Base-by-base conservation (phyloP, 2,888 invertebrate genomes). In the Campaea margaritaria region DNA sequence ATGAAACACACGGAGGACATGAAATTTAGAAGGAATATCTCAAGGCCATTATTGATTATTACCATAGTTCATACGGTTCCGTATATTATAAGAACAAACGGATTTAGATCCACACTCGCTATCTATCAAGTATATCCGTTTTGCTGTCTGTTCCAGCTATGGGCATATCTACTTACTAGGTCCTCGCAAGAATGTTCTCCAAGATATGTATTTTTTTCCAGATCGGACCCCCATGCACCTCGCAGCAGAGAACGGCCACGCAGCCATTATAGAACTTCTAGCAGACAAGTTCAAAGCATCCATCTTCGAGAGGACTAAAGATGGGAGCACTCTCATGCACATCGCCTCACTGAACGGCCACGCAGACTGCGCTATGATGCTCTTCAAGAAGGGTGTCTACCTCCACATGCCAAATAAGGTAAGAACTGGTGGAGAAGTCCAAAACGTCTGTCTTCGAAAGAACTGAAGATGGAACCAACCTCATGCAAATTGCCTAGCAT, bases 381-480 rank as follows among this genome's bases (percentile, higher is more conserved):
- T 99, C 64, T 97, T 99, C 87, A 99, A 98, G 89, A 98, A 99
- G 84, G 99, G 99, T 11, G 99, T 99, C 38, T 99, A 99, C 70
- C 94, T 99, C 16, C 98, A 99, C 83, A 99, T 99, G 99, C 99
- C 99, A 64, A 99, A 99, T 87, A 99, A 99, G 94, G 96, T 93
- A 70, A 41, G 16, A 42, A 39, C 9, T 39, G 8, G 13, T 36
- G 12, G 4, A n/a, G 36, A 34, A 11, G 9, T 34, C 34, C n/a
- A 34, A 11, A 34, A 34, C 34, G 7, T 34, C 10, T 3, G 10
- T 34, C 11, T 34, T 34, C 34, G n/a, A n/a, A n/a, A n/a, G n/a
- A n/a, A n/a, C n/a, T n/a, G n/a, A n/a, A n/a, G n/a, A 21, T 21
- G 2, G 21, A 21, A 21, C 21, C 5, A n/a, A n/a, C n/a, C 21